Percentiles rank a stretch among this genome's conserved stretches.
Conservation (phyloP, 2,888 invertebrate genomes). For the Rhamnusium bicolor region DNA sequence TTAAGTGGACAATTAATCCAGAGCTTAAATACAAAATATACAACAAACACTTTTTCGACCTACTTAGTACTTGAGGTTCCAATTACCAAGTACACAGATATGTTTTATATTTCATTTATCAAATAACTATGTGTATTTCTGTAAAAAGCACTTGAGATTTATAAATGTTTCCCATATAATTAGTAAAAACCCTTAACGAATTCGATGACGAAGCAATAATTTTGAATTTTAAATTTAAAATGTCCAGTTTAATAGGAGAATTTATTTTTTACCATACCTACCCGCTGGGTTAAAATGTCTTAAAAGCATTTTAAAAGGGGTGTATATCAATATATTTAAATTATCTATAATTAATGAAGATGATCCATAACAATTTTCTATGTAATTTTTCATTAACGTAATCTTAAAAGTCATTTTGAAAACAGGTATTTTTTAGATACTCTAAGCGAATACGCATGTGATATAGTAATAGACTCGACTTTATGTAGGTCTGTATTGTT, state of each 20-base stretch:
- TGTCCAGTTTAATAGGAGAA: slow-evolving; percentile 23
- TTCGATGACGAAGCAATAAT: slow-evolving; percentile 43
- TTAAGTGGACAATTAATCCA: background rate
- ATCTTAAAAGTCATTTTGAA: slow-evolving; percentile 11
- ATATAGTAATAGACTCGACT: too few species aligned
- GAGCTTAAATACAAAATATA: background rate
- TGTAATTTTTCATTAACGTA: slow-evolving; percentile 20
- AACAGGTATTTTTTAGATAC: background rate
- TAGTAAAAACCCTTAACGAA: slow-evolving; percentile 25
- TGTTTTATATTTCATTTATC: background rate
- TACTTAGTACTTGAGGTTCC: background rate
- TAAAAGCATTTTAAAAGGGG: slow-evolving; percentile 37
- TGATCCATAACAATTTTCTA: slow-evolving; percentile 20
- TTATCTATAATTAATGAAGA: slow-evolving; percentile 28
- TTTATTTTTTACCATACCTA: slow-evolving; percentile 9
- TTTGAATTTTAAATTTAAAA: slow-evolving; percentile 41
- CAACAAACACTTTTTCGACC: background rate
- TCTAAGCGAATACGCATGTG: background rate
- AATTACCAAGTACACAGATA: background rate
- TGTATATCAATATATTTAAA: slow-evolving; percentile 29
- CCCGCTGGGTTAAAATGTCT: slow-evolving; percentile 20
- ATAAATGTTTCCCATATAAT: slow-evolving; percentile 17
- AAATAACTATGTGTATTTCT: background rate
- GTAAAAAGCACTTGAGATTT: background rate
- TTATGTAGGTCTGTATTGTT: too few species aligned